These are phyloP conservation scores for Platysteira castanea DNA, from an alignment of 2,113 vertebrate genomes.

Conservation along the genomic window DNA sequence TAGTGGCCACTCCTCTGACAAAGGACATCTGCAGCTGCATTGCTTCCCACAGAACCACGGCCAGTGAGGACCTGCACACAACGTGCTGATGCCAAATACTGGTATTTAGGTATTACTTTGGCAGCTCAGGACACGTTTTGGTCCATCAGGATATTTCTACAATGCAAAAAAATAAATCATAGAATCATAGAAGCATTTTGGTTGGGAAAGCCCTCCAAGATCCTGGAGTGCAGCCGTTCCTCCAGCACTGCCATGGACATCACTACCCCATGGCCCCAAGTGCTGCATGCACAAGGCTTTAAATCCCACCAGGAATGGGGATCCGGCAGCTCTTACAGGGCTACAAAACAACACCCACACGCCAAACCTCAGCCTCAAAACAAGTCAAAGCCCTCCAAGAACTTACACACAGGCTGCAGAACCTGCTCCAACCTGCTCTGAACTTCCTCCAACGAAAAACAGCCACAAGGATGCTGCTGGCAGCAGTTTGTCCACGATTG, in stretches of 20 bases:
- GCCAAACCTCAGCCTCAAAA: neutral
- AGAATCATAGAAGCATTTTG: neutral
- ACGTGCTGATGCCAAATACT: accelerated
- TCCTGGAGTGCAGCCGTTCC: neutral
- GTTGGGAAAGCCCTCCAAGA: neutral
- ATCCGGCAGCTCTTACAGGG: neutral
- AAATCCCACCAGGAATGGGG: neutral
- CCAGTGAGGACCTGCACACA: neutral
- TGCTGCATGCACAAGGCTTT: neutral
- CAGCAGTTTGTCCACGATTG: accelerated
- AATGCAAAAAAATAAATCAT: neutral
- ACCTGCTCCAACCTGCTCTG: neutral
- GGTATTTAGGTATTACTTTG: neutral
- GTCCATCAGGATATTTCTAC: neutral
- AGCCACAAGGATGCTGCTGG: neutral
- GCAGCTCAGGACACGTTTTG: accelerated
- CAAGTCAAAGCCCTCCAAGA: neutral
- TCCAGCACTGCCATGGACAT: neutral
- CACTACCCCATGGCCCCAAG: neutral
- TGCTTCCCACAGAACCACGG: neutral
- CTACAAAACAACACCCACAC: neutral
- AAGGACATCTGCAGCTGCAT: neutral
- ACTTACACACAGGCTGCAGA: neutral
- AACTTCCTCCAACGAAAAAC: neutral
- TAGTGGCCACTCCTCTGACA: neutral